Percentiles rank a stretch among this genome's conserved stretches.
These are phyloP conservation scores for Himalopsyche kuldschensis DNA, from an alignment of 2,888 invertebrate species.

Conservation along the genomic window DNA sequence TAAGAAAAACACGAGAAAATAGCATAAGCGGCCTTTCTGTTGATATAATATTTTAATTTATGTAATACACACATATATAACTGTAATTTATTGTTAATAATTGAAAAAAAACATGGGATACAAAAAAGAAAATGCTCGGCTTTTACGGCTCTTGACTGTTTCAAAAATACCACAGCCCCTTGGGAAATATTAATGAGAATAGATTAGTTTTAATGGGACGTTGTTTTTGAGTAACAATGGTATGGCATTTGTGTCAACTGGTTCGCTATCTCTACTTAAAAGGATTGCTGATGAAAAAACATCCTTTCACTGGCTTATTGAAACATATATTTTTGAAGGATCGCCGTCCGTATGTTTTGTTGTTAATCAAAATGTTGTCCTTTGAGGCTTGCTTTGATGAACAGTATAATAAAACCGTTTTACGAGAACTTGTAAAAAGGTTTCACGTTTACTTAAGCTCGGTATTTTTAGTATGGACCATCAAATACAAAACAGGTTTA, in stretches of 20 bases:
- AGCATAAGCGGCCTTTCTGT: too few relatives aligned
- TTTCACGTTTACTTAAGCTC: not conserved
- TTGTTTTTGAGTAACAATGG: too few relatives aligned
- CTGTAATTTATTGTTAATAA: too few relatives aligned
- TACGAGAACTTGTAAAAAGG: not conserved
- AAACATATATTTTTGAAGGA: not conserved
- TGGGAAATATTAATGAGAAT: too few relatives aligned
- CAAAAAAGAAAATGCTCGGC: too few relatives aligned
- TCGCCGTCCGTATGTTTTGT: not conserved
- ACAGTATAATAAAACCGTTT: not conserved
- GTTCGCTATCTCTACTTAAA: not conserved
- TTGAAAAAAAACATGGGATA: too few relatives aligned
- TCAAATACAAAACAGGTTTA: not conserved
- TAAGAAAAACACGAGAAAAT: too few relatives aligned
- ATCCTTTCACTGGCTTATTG: not conserved
- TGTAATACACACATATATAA: too few relatives aligned
- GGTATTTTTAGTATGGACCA: not conserved
- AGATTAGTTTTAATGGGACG: too few relatives aligned
- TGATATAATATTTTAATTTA: too few relatives aligned
- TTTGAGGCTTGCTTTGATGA: not conserved
- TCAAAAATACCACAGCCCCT: too few relatives aligned
- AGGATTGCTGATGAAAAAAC: not conserved
- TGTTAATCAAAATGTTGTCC: not conserved
- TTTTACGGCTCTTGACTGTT: too few relatives aligned
- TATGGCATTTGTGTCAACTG: not conserved